These are phyloP conservation scores for Aurelia aurita complex sp. Pacific DNA, from an alignment of 30 jellyfish, hydroid and myxozoan genomes.

Conservation along the genomic window DNA sequence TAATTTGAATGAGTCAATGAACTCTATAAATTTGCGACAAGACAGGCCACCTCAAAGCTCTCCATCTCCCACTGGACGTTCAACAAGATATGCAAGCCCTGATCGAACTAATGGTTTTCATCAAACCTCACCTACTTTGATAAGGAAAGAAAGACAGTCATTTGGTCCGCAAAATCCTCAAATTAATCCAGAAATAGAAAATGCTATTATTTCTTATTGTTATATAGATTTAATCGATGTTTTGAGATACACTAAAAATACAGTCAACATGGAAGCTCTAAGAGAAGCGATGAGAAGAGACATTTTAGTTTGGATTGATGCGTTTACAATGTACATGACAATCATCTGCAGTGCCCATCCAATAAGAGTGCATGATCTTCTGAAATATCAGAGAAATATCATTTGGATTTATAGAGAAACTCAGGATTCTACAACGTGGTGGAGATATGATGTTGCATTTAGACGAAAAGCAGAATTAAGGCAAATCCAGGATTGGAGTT, in stretches of 20 bases:
- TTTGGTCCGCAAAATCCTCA: slow-evolving; percentile 89
- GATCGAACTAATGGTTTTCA: slow-evolving; percentile 48
- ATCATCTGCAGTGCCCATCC: slow-evolving; percentile 83
- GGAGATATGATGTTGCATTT: slow-evolving; percentile 94
- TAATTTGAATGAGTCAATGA: slow-evolving; percentile 50
- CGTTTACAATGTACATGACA: slow-evolving; percentile 71
- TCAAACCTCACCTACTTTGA: slow-evolving; percentile 69
- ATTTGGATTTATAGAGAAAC: slow-evolving; percentile 93
- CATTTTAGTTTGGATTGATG: slow-evolving; percentile 86
- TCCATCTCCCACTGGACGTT: slow-evolving; percentile 12
- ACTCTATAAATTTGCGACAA: slow-evolving; percentile 30
- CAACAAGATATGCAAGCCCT: slow-evolving; percentile 29
- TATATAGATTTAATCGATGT: slow-evolving; percentile 70
- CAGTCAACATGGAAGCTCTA: slow-evolving; percentile 57
- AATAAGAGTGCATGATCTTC: slow-evolving; percentile 68
- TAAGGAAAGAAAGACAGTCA: slow-evolving; percentile 50
- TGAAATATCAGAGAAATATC: slow-evolving; percentile 73
- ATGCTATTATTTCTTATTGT: slow-evolving; percentile 69
- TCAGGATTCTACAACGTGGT: slow-evolving; percentile 85
- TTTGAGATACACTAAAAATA: slow-evolving; percentile 59
- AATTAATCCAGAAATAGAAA: slow-evolving; percentile 77
- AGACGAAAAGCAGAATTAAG: slow-evolving; percentile 88
- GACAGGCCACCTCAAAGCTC: slow-evolving; percentile 40
- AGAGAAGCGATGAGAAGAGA: slow-evolving; percentile 63
- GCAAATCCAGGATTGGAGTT: slow-evolving; percentile 83